These are phyloP conservation scores for Nannoperca australis DNA, from an alignment of 2,797 vertebrate species.

Conservation along the genomic window DNA sequence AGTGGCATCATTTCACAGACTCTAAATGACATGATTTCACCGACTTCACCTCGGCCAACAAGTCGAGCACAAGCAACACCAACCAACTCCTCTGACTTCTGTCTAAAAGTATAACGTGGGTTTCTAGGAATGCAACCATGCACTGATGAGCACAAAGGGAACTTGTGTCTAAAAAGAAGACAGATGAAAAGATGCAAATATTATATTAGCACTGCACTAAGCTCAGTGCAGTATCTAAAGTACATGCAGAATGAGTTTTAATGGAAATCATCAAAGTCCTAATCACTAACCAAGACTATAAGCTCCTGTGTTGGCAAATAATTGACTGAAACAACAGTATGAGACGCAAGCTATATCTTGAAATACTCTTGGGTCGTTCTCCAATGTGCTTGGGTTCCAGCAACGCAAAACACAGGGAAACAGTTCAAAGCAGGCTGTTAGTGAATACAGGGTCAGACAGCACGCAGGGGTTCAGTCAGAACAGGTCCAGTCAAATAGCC, in stretches of 20 bases:
- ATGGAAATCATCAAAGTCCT: neutral
- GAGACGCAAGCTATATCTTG: neutral
- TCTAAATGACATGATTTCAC: conserved; percentile 37
- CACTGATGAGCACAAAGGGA: neutral
- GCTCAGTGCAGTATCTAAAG: neutral
- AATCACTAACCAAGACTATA: neutral
- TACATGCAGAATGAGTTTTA: conserved; percentile 20
- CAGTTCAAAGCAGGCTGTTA: conserved; percentile 27
- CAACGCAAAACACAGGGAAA: conserved; percentile 21
- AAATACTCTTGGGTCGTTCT: conserved; percentile 8
- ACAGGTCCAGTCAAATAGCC: conserved; percentile 61
- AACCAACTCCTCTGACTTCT: conserved; percentile 7
- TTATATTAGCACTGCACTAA: neutral
- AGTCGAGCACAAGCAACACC: conserved; percentile 24
- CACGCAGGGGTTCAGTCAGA: conserved; percentile 47
- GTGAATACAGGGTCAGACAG: conserved; percentile 41
- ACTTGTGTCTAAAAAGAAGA: neutral
- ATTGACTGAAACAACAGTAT: conserved; percentile 5
- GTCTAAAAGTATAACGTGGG: conserved; percentile 5
- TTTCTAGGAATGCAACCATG: conserved; percentile 9
- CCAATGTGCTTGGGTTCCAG: neutral
- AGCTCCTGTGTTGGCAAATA: neutral
- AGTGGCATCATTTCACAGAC: conserved; percentile 10
- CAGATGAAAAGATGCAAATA: conserved; percentile 11
- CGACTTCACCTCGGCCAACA: conserved; percentile 9